Conservation (phyloP, 2,888 invertebrate genomes). For the Euplagia quadripunctaria region DNA sequence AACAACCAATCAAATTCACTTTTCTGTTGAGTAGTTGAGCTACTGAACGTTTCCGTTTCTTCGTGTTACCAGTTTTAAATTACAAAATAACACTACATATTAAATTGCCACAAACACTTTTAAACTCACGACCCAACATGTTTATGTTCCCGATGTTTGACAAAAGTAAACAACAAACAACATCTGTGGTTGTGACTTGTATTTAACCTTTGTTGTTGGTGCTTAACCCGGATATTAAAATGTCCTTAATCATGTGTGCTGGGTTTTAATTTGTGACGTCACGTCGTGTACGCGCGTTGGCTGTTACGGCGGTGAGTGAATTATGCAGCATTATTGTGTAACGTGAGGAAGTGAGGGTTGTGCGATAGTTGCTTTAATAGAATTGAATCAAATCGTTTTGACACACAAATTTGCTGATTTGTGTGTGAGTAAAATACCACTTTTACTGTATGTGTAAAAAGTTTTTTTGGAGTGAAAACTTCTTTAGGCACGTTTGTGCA, state of each 20-base stretch:
- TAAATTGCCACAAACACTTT: background rate
- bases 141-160: background rate
- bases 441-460: too few relatives aligned
- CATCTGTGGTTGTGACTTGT: slow-evolving; percentile 1
- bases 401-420: background rate
- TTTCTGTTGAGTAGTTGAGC: too few relatives aligned
- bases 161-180: background rate
- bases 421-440: too few relatives aligned
- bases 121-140: background rate
- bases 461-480: too few relatives aligned
- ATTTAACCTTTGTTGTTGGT: slow-evolving; percentile 16
- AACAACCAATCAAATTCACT: too few relatives aligned
- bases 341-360: slow-evolving; percentile 11
- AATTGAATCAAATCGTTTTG: background rate
- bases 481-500: too few relatives aligned
- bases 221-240: slow-evolving; percentile 44
- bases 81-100: too few relatives aligned
- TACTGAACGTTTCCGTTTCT: too few relatives aligned
- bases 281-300: slow-evolving; percentile 33
- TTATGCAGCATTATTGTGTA: slow-evolving; percentile 10
- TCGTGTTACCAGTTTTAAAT: too few relatives aligned
- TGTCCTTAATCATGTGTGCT: slow-evolving; percentile 41
- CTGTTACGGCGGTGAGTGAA: slow-evolving; percentile 9
- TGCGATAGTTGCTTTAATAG: background rate
- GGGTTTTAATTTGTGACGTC: slow-evolving; percentile 47